Percentiles rank a stretch among this genome's conserved stretches.
Evolutionary conservation across 92 coral and sea anemone genomes (phyloP).

Genomic region (Pocillopora grandis): DNA sequence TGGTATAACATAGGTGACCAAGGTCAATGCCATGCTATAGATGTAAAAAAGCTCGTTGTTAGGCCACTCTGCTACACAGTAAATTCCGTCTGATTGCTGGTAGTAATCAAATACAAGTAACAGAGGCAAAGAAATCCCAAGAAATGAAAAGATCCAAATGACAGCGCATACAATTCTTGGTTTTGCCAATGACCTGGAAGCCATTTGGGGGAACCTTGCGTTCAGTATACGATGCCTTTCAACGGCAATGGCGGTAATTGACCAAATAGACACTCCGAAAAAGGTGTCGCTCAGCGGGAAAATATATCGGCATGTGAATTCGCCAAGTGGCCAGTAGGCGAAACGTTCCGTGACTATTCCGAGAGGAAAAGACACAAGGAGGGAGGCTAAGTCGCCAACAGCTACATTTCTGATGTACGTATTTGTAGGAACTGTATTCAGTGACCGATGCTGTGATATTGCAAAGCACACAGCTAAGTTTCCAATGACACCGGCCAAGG

Average conservation of each 20-base stretch:
- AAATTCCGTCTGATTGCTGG: not conserved
- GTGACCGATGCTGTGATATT: constrained; percentile 46
- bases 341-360: constrained; percentile 53
- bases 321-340: constrained; percentile 67
- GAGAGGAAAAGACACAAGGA: constrained; percentile 61
- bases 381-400: constrained; percentile 64
- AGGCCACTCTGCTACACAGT: constrained; percentile 60
- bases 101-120: constrained; percentile 46
- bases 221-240: constrained; percentile 49
- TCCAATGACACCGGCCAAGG: constrained; percentile 60
- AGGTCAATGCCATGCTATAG: constrained; percentile 43
- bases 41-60: constrained; percentile 14
- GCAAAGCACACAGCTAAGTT: constrained; percentile 62
- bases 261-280: constrained; percentile 75
- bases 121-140: constrained; percentile 53
- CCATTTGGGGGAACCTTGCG: not conserved
- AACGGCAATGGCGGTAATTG: constrained; percentile 67
- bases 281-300: constrained; percentile 55
- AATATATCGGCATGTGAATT: constrained; percentile 59
- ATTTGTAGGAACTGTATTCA: constrained; percentile 44
- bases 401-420: constrained; percentile 70
- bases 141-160: constrained; percentile 59
- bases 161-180: constrained; percentile 28
- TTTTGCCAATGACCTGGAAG: not conserved
- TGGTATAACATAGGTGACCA: constrained; percentile 60